Percentiles rank a stretch among this genome's conserved stretches.
Evolutionary conservation across 2,888 invertebrate species (phyloP).

Genomic region (Caenorhabditis wallacei): DNA sequence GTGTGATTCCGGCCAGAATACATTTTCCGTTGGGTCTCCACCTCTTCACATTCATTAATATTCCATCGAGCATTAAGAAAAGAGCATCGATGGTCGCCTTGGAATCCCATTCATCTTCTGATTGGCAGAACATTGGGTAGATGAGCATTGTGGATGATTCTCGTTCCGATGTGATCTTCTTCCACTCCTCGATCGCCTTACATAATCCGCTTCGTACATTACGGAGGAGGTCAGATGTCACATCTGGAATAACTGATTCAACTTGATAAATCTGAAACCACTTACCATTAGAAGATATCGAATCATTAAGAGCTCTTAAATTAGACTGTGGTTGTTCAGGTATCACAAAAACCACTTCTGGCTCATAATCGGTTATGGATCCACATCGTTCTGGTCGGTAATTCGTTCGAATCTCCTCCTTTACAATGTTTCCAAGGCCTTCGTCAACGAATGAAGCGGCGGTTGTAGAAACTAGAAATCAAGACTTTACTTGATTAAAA

Average conservation of each 20-base stretch:
- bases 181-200: slow-evolving; percentile 60
- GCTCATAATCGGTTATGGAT: slow-evolving; percentile 44
- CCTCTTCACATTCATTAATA: slow-evolving; percentile 42
- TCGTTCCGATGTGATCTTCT: slow-evolving; percentile 10
- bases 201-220: slow-evolving; percentile 46
- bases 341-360: slow-evolving; percentile 48
- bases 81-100: slow-evolving; percentile 57
- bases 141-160: slow-evolving; percentile 53
- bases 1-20: slow-evolving; percentile 58
- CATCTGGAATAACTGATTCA: slow-evolving; percentile 25
- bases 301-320: slow-evolving; percentile 24
- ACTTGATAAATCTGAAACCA: background rate
- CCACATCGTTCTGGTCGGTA: slow-evolving; percentile 56
- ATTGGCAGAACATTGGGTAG: slow-evolving; percentile 61
- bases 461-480: slow-evolving; percentile 42
- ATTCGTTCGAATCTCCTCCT: slow-evolving; percentile 39
- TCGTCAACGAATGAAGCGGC: slow-evolving; percentile 35
- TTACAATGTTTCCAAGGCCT: slow-evolving; percentile 21
- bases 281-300: slow-evolving; percentile 25
- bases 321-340: slow-evolving; percentile 19
- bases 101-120: slow-evolving; percentile 60
- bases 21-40: slow-evolving; percentile 59
- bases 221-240: slow-evolving; percentile 19
- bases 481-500: background rate
- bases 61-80: slow-evolving; percentile 57